These are phyloP conservation scores for Cryptosula pallasiana DNA, from an alignment of 2,888 invertebrate genomes.

Conservation along the genomic window DNA sequence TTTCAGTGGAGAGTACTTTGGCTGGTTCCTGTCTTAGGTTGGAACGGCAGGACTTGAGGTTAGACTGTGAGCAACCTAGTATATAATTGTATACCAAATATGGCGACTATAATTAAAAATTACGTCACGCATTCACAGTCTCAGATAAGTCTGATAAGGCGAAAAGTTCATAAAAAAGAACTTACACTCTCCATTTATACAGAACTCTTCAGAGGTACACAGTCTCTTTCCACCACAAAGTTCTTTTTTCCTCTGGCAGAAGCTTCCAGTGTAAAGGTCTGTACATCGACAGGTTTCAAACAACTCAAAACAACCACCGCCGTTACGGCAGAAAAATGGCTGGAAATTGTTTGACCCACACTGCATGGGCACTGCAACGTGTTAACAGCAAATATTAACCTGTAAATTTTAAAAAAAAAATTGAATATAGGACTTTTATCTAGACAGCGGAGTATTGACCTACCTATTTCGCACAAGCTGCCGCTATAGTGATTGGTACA, in stretches of 20 bases:
- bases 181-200: constrained; percentile 7
- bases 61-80: neutral
- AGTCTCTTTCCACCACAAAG: neutral
- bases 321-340: neutral
- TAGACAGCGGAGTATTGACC: too few species aligned
- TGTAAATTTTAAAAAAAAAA: too few species aligned
- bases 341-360: constrained; percentile 4
- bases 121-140: neutral
- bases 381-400: too few species aligned
- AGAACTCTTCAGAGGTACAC: neutral
- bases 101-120: neutral
- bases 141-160: neutral
- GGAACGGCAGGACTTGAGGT: neutral
- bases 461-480: too few species aligned
- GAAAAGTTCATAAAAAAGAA: neutral
- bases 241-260: neutral
- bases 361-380: neutral
- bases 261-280: neutral
- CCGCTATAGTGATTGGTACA: too few species aligned
- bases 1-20: neutral
- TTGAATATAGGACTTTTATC: too few species aligned
- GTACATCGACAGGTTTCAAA: neutral
- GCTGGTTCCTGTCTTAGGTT: neutral
- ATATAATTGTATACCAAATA: neutral
- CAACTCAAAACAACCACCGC: neutral